A percentile compares a stretch with the other conserved stretches of the same genome.
phyloP scores from a whole-genome alignment of 2,888 invertebrate genomes.

The Acanthococcus lagerstroemiae region DNA sequence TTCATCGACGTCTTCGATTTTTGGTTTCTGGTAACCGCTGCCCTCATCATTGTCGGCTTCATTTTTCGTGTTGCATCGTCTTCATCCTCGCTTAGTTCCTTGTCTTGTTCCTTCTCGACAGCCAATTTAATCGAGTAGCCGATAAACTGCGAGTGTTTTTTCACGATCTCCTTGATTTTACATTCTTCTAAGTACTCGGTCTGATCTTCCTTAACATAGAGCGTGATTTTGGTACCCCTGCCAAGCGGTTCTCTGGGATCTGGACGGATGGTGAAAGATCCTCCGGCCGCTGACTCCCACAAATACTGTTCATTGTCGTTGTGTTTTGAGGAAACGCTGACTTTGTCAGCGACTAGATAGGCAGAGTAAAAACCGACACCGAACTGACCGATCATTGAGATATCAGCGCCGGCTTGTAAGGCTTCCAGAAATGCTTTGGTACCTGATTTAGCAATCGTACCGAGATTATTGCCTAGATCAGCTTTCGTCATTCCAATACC shows the following conservation, averaged over 20 bases:
- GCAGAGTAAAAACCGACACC: conserved; percentile 99
- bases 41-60: conserved; percentile 47
- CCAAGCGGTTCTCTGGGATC: conserved; percentile 65
- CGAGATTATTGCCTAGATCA: conserved; percentile 94
- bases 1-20: conserved; percentile 56
- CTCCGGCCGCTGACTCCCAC: conserved; percentile 98
- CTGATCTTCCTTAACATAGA: conserved; percentile 93
- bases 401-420: conserved; percentile 95
- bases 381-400: conserved; percentile 99
- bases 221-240: conserved; percentile 88
- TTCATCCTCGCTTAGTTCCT: conserved; percentile 89
- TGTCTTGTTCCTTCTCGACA: conserved; percentile 93
- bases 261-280: conserved; percentile 82
- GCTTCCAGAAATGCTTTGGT: conserved; percentile 99
- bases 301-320: conserved; percentile 97
- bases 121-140: conserved; percentile 94
- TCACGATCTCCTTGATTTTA: conserved; percentile 92
- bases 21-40: conserved; percentile 54
- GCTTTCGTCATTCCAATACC: conserved; percentile 99
- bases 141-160: conserved; percentile 98
- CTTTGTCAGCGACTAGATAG: conserved; percentile 89
- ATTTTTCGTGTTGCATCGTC: conserved; percentile 66
- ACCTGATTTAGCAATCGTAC: conserved; percentile 98
- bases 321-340: conserved; percentile 86
- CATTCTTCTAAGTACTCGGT: conserved; percentile 88